Percentiles rank a stretch among this genome's conserved stretches.
Evolutionary conservation across 2,888 invertebrate species (phyloP).

Genomic region (Halictus ligatus): DNA sequence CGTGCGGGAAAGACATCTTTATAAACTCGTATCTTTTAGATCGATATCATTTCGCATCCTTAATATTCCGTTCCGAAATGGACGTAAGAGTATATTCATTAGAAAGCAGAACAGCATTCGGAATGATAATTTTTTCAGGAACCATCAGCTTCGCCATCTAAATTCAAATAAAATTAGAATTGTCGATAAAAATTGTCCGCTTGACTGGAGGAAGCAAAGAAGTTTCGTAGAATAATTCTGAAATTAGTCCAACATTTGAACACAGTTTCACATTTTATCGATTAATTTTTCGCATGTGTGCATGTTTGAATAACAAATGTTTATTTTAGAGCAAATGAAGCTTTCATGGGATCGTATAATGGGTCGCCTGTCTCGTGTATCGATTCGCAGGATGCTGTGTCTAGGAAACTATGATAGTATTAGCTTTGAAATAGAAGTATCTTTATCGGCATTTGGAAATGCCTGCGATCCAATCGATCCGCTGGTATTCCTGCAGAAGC

Average conservation of each 20-base stretch:
- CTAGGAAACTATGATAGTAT: background rate
- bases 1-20: background rate
- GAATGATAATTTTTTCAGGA: background rate
- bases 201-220: background rate
- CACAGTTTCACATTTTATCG: background rate
- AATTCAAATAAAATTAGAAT: too few species aligned
- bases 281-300: background rate
- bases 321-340: background rate
- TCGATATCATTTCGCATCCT: background rate
- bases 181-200: too few species aligned
- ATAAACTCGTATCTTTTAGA: conserved; percentile 2
- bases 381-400: background rate
- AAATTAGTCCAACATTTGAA: background rate
- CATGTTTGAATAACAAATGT: too few species aligned
- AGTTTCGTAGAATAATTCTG: background rate
- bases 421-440: background rate
- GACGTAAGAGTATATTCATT: too few species aligned
- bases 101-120: background rate
- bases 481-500: background rate
- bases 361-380: background rate
- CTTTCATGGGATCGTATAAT: background rate
- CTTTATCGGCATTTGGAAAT: conserved; percentile 2
- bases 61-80: background rate
- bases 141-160: too few species aligned
- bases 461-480: background rate